Conservation (phyloP, 1,140 invertebrate genomes). For the Nomia melanderi region DNA sequence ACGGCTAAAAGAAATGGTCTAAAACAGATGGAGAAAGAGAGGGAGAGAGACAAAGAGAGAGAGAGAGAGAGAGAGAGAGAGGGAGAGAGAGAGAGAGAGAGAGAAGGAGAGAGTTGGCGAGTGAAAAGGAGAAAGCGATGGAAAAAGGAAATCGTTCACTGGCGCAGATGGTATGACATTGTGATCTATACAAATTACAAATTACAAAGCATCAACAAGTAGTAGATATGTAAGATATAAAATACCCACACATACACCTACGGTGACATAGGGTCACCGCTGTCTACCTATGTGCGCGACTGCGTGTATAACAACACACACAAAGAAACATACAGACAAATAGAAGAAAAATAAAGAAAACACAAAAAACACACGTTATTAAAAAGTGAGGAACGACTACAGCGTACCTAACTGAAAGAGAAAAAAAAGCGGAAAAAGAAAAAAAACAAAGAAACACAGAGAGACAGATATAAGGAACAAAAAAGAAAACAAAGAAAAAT, state of each 20-base stretch:
- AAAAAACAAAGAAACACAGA: slow-evolving; percentile 43
- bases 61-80: not conserved
- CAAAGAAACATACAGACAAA: slow-evolving; percentile 18
- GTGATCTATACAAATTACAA: slow-evolving; percentile 78
- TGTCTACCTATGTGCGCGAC: slow-evolving; percentile 17
- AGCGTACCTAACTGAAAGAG: slow-evolving; percentile 68
- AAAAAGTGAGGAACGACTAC: slow-evolving; percentile 68
- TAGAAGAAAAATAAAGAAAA: slow-evolving; percentile 13
- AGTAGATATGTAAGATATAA: slow-evolving; percentile 76
- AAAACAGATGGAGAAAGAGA: not conserved
- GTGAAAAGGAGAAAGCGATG: not conserved
- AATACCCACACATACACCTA: slow-evolving; percentile 58
- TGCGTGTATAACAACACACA: slow-evolving; percentile 34
- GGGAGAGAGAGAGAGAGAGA: too few species aligned
- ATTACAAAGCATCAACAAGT: slow-evolving; percentile 78
- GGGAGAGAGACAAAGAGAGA: not conserved
- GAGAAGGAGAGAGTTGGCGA: too few species aligned
- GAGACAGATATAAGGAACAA: slow-evolving; percentile 38
- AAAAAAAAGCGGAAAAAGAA: slow-evolving; percentile 15
- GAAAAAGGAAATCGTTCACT: slow-evolving; percentile 70
- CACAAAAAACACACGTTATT: slow-evolving; percentile 52
- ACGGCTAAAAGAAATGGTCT: slow-evolving; percentile 66
- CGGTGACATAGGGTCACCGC: slow-evolving; percentile 37
- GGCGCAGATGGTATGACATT: slow-evolving; percentile 77
- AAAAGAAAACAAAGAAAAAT: slow-evolving; percentile 43